Conservation (phyloP, 2,888 invertebrate genomes). For the Drosophila mimetica region DNA sequence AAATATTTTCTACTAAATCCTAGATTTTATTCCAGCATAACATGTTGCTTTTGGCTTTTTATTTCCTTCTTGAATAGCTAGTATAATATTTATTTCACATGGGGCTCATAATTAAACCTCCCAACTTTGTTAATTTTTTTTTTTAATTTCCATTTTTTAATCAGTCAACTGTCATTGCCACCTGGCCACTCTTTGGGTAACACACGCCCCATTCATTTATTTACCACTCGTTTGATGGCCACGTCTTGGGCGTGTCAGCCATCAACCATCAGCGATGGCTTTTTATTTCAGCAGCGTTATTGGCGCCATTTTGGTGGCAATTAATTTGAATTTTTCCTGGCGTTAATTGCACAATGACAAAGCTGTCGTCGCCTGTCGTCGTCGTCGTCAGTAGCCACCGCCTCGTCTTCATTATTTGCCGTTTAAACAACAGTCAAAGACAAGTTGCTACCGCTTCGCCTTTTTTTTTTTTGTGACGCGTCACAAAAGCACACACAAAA, state of each 20-base stretch:
- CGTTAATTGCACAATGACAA: slow-evolving; percentile 77
- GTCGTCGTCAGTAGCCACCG: slow-evolving; percentile 52
- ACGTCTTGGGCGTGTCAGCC: slow-evolving; percentile 40
- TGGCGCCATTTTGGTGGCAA: slow-evolving; percentile 73
- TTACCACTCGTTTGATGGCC: slow-evolving; percentile 38
- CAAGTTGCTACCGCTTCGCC: slow-evolving; percentile 64
- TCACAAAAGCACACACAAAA: slow-evolving; percentile 50
- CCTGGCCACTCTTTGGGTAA: slow-evolving; percentile 6
- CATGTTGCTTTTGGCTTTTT: not conserved
- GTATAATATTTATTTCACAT: not conserved
- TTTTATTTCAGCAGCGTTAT: slow-evolving; percentile 42
- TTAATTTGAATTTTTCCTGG: slow-evolving; percentile 70
- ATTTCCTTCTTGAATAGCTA: not conserved
- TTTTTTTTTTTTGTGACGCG: slow-evolving; percentile 43
- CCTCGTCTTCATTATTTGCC: slow-evolving; percentile 68
- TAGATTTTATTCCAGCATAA: too few relatives aligned
- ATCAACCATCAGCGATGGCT: slow-evolving; percentile 21
- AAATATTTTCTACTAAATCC: too few relatives aligned
- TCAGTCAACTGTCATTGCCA: not conserved
- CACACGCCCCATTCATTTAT: slow-evolving; percentile 38
- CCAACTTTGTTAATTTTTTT: not conserved
- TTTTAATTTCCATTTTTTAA: not conserved
- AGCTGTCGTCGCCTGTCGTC: slow-evolving; percentile 58
- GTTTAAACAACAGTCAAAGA: slow-evolving; percentile 69
- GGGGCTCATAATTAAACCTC: not conserved